Base-by-base conservation (phyloP, 2,113 vertebrate genomes). In the Pomatorhinus ruficollis region DNA sequence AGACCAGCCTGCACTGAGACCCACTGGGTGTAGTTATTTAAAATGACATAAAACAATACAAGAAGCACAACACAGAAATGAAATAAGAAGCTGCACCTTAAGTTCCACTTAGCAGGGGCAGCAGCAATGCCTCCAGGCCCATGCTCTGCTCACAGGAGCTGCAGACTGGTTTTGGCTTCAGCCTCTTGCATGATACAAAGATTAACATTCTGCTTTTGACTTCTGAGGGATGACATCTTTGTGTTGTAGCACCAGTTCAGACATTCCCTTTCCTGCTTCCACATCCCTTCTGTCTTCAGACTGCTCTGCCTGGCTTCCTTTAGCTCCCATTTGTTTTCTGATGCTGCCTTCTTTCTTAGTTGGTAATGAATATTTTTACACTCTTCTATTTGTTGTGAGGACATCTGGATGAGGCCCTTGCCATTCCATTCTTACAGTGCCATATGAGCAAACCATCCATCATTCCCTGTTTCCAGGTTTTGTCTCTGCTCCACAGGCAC, bases 401-500 rank as follows among this genome's bases (percentile, higher is more conserved):
- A 91, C 8, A 11, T 76, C 53, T 69, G 25, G 19, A 50, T 79
- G 72, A 79, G 69, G 70, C 91, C 80, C 93, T 95, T 90, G 90
- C 87, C 71, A 39, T 96, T 95, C 93, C 91, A 30, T 95, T 95
- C 80, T 88, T 85, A 35, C 83, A 12, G 65, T 84, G 92, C 61
- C 94, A 50, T 57, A 56, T 15, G 31, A 93, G 50, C 1, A 27
- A 84, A 35, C 33, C 53, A 84, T 89, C 87, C 89, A 81, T 96
- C 31, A 59, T 82, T 92, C 87, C 75, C 71, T 71, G 25, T 81
- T 94, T 83, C 72, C 87, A 82, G 61, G 77, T 61, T 95, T 95
- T 83, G 89, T 94, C 87, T 96, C 85, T 87, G 83, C 85, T 96
- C 49, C 86, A 35, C 90, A 92, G 89, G 82, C 78, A 60, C 63